These are phyloP conservation scores for Tethya wilhelma DNA, from an alignment of 37 sponge, comb jelly and placozoan species.

Conservation along the genomic window DNA sequence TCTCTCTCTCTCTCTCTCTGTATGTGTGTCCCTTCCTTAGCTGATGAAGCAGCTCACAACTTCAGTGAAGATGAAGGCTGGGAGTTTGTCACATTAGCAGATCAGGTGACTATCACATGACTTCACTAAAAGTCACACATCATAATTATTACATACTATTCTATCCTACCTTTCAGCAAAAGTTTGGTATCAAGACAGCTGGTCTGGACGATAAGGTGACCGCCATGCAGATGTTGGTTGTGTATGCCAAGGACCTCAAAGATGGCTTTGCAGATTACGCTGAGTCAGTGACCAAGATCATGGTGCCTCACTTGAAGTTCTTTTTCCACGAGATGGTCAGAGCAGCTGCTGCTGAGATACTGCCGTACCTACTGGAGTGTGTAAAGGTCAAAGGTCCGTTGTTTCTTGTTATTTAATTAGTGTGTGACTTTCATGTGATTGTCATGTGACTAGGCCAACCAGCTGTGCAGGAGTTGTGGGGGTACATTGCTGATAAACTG, in stretches of 20 bases:
- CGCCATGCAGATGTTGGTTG: slow-evolving; percentile 99
- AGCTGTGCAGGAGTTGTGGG: slow-evolving; percentile 84
- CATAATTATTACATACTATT: neutral
- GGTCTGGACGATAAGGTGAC: slow-evolving; percentile 98
- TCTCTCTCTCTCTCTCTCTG: no score
- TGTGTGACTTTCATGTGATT: neutral
- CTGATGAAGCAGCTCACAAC: slow-evolving; percentile 76
- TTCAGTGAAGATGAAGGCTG: slow-evolving; percentile 93
- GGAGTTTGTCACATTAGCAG: slow-evolving; percentile 97
- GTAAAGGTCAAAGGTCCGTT: slow-evolving; percentile 82
- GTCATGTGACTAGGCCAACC: slow-evolving; percentile 39
- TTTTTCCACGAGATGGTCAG: slow-evolving; percentile 94
- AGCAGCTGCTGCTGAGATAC: slow-evolving; percentile 94
- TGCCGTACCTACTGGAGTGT: slow-evolving; percentile 92
- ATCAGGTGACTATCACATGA: slow-evolving; percentile 70
- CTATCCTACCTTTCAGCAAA: slow-evolving; percentile 59
- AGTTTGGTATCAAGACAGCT: slow-evolving; percentile 97
- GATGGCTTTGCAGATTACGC: slow-evolving; percentile 96
- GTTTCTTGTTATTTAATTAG: neutral
- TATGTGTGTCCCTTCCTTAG: no score
- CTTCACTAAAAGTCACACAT: neutral
- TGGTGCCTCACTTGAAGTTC: slow-evolving; percentile 96
- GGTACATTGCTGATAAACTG: slow-evolving; percentile 75
- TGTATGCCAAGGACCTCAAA: slow-evolving; percentile 96
- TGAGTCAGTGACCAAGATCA: slow-evolving; percentile 83